Evolutionary conservation across 2,797 vertebrate species (phyloP).

Genomic region (Pterois miles): DNA sequence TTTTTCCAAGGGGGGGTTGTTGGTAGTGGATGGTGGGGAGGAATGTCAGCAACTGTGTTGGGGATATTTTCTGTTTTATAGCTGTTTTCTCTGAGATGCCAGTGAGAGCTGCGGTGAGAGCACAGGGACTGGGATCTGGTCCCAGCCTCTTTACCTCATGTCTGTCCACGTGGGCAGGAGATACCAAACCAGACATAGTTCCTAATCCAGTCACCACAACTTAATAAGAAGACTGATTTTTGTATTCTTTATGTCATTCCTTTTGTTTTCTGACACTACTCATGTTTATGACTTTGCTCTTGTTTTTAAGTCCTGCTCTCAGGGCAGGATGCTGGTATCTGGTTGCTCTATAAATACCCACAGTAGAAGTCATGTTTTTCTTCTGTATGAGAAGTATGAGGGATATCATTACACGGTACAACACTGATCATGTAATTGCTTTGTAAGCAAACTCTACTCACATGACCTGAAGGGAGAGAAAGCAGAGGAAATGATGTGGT

Average conservation of each 20-base stretch:
- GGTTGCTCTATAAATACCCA: conserved; percentile 60
- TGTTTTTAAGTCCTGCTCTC: conserved; percentile 35
- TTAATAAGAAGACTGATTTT: conserved; percentile 43
- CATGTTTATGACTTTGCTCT: conserved; percentile 28
- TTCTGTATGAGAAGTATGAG: conserved; percentile 12
- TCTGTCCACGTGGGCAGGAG: conserved; percentile 51
- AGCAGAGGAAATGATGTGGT: conserved; percentile 24
- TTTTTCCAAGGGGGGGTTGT: conserved; percentile 41
- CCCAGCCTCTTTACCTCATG: conserved; percentile 46
- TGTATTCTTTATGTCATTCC: conserved; percentile 22
- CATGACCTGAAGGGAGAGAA: conserved; percentile 2
- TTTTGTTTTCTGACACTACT: conserved; percentile 13
- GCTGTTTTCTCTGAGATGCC: conserved; percentile 70
- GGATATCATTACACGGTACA: conserved; percentile 39
- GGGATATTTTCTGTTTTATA: conserved; percentile 70
- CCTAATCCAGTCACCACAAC: conserved; percentile 34
- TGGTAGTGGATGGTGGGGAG: conserved; percentile 35
- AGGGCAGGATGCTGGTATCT: conserved; percentile 45
- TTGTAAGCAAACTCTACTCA: conserved; percentile 27
- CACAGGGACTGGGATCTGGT: conserved; percentile 29
- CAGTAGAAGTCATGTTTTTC: conserved; percentile 38
- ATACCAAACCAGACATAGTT: conserved; percentile 55
- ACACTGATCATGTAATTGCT: conserved; percentile 39
- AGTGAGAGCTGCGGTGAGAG: conserved; percentile 59
- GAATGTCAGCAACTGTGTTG: conserved; percentile 68